A percentile compares a stretch with the other conserved stretches of the same genome.
Evolutionary conservation across 2,888 invertebrate genomes (phyloP).

Genomic region (Dasysyrphus tricinctus): DNA sequence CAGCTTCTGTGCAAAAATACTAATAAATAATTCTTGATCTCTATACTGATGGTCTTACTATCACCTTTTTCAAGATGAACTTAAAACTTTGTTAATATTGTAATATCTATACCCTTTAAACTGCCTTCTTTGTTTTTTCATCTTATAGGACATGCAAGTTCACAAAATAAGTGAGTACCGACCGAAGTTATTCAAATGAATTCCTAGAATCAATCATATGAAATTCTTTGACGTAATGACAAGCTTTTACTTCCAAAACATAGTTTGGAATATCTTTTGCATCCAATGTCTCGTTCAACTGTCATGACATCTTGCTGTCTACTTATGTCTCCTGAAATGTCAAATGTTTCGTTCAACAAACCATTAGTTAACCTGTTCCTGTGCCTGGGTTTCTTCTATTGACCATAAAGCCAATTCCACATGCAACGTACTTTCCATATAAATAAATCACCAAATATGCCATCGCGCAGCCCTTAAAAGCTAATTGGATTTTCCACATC

Average conservation of each 20-base stretch:
- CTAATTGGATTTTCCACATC: slow-evolving; percentile 59
- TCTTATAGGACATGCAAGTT: too few relatives aligned
- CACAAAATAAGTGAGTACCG: too few relatives aligned
- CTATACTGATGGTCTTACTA: too few relatives aligned
- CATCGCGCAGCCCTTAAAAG: slow-evolving; percentile 60
- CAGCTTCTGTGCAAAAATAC: too few relatives aligned
- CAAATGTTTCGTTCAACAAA: not conserved
- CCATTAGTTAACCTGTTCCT: slow-evolving; percentile 9
- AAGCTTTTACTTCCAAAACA: slow-evolving; percentile 5
- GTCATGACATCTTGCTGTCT: slow-evolving; percentile 42
- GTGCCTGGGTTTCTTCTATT: not conserved
- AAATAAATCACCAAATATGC: slow-evolving; percentile 72
- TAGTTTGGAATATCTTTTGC: not conserved
- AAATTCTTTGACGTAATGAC: slow-evolving; percentile 21
- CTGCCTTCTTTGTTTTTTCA: too few relatives aligned
- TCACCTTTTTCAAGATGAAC: too few relatives aligned
- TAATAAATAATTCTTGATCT: too few relatives aligned
- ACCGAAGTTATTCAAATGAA: not conserved
- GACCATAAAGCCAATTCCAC: slow-evolving; percentile 3
- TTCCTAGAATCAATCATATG: slow-evolving; percentile 26
- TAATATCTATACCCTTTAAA: too few relatives aligned
- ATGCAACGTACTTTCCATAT: slow-evolving; percentile 28
- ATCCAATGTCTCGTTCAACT: slow-evolving; percentile 11
- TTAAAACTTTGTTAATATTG: too few relatives aligned
- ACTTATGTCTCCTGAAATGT: slow-evolving; percentile 48